These are phyloP conservation scores for Clitarchus hookeri DNA, from an alignment of 2,888 invertebrate species.

Conservation along the genomic window DNA sequence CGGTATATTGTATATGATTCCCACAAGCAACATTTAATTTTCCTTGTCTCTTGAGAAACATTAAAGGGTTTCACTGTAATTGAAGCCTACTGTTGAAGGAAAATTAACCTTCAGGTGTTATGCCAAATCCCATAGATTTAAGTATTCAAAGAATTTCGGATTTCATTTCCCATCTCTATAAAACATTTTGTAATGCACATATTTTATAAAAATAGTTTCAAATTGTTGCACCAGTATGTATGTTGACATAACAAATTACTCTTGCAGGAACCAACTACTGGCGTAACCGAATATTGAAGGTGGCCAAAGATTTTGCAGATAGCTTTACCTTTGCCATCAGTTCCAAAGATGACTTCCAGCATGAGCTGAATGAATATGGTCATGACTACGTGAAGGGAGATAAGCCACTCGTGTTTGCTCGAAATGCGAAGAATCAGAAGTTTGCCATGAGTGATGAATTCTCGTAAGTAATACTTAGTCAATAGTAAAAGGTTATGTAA, in stretches of 20 bases:
- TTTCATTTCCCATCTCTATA: no score
- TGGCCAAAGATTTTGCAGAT: slow-evolving; percentile 71
- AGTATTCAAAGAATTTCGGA: no score
- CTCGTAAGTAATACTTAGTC: slow-evolving; percentile 62
- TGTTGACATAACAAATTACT: background rate
- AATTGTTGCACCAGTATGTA: background rate
- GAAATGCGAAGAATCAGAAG: slow-evolving; percentile 83
- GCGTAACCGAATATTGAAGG: slow-evolving; percentile 94
- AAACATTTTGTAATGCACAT: no score
- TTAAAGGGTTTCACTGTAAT: no score
- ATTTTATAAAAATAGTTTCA: background rate
- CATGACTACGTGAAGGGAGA: slow-evolving; percentile 84
- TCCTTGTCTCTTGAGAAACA: no score
- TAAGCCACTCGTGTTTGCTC: slow-evolving; percentile 86
- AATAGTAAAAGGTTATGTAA: no score
- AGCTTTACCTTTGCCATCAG: slow-evolving; percentile 86
- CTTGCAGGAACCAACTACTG: slow-evolving; percentile 89
- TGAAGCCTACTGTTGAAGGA: no score
- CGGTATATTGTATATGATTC: no score
- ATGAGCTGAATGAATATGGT: slow-evolving; percentile 93
- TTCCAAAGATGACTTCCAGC: slow-evolving; percentile 90
- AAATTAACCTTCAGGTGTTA: no score
- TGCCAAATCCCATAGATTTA: no score
- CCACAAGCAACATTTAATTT: no score
- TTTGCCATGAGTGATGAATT: slow-evolving; percentile 90